Base-by-base conservation (phyloP, 2,797 vertebrate species). In the Amphiprion clarkii region DNA sequence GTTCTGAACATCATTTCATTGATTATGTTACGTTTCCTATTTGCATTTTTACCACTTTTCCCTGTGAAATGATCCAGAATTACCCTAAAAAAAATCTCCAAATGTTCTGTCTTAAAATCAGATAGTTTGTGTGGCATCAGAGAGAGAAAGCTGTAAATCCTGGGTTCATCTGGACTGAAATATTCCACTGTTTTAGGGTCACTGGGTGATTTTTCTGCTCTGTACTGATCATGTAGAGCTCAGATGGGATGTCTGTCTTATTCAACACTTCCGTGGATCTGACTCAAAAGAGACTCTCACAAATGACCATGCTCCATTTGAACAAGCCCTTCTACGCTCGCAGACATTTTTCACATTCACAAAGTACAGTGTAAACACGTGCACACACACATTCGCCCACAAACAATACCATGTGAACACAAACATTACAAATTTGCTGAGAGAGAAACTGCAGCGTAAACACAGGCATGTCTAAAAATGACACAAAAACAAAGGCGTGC, bases 381-480 rank as follows among this genome's bases (percentile, higher is more conserved):
- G 5, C 10, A 25, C 27, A 53, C 13, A 27, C 48, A 31, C 7
- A 27, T 25, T n/a, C 21, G 4, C 12, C 17, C 1, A 54, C 21
- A 60, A 19, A 78, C 65, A 57, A 58, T 57, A 27, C 53, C 57
- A n/a, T 14, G 11, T 25, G 48, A 51, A 63, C 31, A 57, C 36
- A 46, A 21, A 36, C 14, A 25, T 39, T 51, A 62, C 21, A 21
- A 31, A 64, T 74, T 48, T 55, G 44, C 12, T 46, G 4, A 16
- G 13, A 44, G 42, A 44, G 16, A 16, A 44, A 44, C 16, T 44
- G 16, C 44, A 62, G 33, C 8, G 53, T 72, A 66, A 79, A 76
- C 67, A 54, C 44, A 63, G 39, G 68, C 42, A 21, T 17, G 33
- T 57, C 42, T 17, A 8, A 53, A 40, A 46, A 0, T 53, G 19